These are phyloP conservation scores for Cepaea nemoralis DNA, from an alignment of 1,140 invertebrate species.

Conservation along the genomic window DNA sequence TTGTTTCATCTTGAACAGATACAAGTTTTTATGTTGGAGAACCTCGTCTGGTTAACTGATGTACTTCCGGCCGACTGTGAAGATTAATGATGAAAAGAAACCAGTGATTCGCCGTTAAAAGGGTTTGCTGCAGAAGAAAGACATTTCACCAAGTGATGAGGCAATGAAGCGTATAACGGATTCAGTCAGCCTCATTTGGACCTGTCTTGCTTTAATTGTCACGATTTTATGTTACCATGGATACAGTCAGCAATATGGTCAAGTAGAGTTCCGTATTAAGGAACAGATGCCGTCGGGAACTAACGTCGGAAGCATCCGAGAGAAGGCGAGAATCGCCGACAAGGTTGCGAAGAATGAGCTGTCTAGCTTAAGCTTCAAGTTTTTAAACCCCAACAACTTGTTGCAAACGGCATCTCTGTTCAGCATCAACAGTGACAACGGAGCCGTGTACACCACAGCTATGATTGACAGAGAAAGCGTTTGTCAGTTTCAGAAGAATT, in stretches of 20 bases:
- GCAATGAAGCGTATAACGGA: neutral
- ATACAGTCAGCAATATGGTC: slow-evolving; percentile 22
- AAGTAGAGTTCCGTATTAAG: slow-evolving; percentile 44
- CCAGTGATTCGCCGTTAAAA: too few species aligned
- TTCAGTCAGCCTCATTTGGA: neutral
- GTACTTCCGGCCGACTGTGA: too few species aligned
- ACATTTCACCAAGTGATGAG: too few species aligned
- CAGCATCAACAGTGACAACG: slow-evolving; percentile 54
- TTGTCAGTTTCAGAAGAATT: slow-evolving; percentile 49
- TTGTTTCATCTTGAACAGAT: too few species aligned
- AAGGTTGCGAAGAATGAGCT: slow-evolving; percentile 37
- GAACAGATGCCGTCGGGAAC: slow-evolving; percentile 44
- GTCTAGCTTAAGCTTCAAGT: slow-evolving; percentile 40
- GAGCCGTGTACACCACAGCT: slow-evolving; percentile 57
- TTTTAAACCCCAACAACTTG: slow-evolving; percentile 44
- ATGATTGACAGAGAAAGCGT: slow-evolving; percentile 62
- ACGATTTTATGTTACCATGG: neutral
- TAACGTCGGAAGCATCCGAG: slow-evolving; percentile 45
- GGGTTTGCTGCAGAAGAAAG: too few species aligned
- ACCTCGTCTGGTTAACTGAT: too few species aligned
- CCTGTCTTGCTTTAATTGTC: neutral
- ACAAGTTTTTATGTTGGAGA: too few species aligned
- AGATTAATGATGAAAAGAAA: too few species aligned
- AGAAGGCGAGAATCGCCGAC: slow-evolving; percentile 32
- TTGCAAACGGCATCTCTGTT: slow-evolving; percentile 48